Evolutionary conservation across 2,888 invertebrate genomes (phyloP), one percentile per base, ranked within the genome.

Genomic region (Eristalis intricaria): DNA sequence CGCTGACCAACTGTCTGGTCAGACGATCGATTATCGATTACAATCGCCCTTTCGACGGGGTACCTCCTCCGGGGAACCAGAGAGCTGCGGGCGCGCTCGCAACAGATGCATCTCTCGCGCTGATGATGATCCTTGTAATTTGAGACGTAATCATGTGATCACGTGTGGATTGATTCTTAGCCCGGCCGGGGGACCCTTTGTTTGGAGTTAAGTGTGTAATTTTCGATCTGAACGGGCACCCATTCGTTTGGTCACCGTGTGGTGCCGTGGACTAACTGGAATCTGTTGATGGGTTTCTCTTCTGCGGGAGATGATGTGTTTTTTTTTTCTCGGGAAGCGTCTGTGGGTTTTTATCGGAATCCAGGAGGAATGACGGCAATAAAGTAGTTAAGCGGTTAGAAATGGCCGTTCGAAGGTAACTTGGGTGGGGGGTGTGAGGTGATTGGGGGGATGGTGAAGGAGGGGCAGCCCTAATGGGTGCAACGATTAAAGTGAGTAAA

Each of bases 1-100:
- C 56, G 82, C 78, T 86, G 74, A 86, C 86, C 86, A 83, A 86
- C 78, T 86, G 86, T 86, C 86, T 83, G 83, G 78, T 65, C 86
- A 86, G 83, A 83, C 83, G 86, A 83, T 86, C 86, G 83, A 86
- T 86, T 86, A 86, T 86, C 83, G 86, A 86, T 71, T 75, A 75
- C 75, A 71, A 69, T 68, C 60, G 73, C 69, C 73, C 68, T 85
- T 69, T 70, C 65, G 77, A 65, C 77, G 40, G 58, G 68, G 26
- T 26, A 26, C 26, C 68, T 63, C 63, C 70, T 77, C 70, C 68
- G 19, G 32, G 61, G 61, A 4, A 4, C n/a, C n/a, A 2, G 23
- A 38, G 50, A 81, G 75, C 68, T 70, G n/a, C n/a, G 56, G 75
- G 68, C 76, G 66, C 68, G 43, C 26, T 26, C 13, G 69, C 61